phyloP scores from a whole-genome alignment of 2,888 invertebrate species.

The Entomobrya proxima region DNA sequence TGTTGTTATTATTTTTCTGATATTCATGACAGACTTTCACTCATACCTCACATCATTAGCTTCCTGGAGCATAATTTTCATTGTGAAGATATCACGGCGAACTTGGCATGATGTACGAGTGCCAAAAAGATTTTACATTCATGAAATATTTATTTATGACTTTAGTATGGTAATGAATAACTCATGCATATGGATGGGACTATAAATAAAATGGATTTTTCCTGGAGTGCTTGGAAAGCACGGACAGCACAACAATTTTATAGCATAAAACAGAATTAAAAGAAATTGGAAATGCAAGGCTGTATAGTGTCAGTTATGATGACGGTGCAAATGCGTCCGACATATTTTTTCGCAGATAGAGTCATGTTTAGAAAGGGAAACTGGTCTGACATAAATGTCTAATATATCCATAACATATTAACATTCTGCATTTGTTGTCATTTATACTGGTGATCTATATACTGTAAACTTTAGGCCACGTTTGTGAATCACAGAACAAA shows the following conservation, averaged over 20 bases:
- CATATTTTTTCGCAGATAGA: constrained; percentile 1
- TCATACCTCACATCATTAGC: not conserved
- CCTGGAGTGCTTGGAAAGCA: not conserved
- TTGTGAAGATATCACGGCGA: not conserved
- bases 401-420: too few relatives aligned
- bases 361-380: too few relatives aligned
- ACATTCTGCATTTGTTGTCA: too few relatives aligned
- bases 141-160: constrained; percentile 71
- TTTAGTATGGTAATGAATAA: constrained; percentile 64
- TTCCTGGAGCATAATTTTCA: not conserved
- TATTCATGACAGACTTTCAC: not conserved
- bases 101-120: not conserved
- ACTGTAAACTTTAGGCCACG: too few relatives aligned
- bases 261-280: not conserved
- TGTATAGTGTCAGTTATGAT: not conserved
- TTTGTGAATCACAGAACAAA: too few relatives aligned
- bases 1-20: not conserved
- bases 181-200: constrained; percentile 69
- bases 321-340: not conserved
- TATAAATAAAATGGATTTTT: constrained; percentile 56
- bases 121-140: constrained; percentile 40
- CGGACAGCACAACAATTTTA: not conserved
- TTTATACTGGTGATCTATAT: too few relatives aligned
- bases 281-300: not conserved
- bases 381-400: too few relatives aligned